Conservation (phyloP, 2,113 vertebrate species). For the Pholis gunnellus region DNA sequence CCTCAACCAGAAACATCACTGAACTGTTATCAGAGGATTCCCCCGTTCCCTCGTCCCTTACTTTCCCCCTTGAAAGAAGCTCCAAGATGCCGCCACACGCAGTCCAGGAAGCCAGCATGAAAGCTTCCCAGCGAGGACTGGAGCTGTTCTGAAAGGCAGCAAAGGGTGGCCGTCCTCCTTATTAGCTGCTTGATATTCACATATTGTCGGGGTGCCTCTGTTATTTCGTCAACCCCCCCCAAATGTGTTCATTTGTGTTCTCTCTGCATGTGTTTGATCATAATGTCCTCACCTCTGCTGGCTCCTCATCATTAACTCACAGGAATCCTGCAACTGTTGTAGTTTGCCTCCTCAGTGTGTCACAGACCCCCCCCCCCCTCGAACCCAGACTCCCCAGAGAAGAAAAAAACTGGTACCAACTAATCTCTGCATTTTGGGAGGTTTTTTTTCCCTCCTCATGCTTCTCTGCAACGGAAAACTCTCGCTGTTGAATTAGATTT, state of each 20-base stretch:
- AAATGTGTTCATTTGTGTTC: constrained; percentile 55
- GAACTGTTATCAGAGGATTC: constrained; percentile 1
- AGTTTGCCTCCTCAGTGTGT: constrained; percentile 33
- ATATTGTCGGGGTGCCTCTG: constrained; percentile 8
- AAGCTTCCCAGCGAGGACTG: background rate
- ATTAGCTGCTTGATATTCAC: constrained; percentile 54
- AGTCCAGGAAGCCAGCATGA: constrained; percentile 10
- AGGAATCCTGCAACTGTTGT: constrained; percentile 47
- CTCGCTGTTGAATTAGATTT: constrained; percentile 71
- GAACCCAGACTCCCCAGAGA: constrained; percentile 19
- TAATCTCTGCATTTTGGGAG: constrained; percentile 68
- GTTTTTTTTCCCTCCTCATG: background rate
- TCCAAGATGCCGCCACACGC: background rate
- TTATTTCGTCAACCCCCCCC: constrained; percentile 25
- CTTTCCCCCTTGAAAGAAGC: constrained; percentile 18
- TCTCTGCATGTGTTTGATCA: constrained; percentile 65
- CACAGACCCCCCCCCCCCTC: background rate
- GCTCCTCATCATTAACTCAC: constrained; percentile 62
- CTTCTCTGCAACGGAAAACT: constrained; percentile 41
- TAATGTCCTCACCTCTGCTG: constrained; percentile 55
- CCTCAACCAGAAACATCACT: constrained; percentile 15
- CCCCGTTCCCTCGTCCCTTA: background rate
- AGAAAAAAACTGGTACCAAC: constrained; percentile 40
- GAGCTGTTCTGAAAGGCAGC: background rate
- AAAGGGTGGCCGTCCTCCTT: constrained; percentile 23